These are phyloP conservation scores for Nasonia longicornis DNA, from an alignment of 1,140 invertebrate species.

Conservation along the genomic window DNA sequence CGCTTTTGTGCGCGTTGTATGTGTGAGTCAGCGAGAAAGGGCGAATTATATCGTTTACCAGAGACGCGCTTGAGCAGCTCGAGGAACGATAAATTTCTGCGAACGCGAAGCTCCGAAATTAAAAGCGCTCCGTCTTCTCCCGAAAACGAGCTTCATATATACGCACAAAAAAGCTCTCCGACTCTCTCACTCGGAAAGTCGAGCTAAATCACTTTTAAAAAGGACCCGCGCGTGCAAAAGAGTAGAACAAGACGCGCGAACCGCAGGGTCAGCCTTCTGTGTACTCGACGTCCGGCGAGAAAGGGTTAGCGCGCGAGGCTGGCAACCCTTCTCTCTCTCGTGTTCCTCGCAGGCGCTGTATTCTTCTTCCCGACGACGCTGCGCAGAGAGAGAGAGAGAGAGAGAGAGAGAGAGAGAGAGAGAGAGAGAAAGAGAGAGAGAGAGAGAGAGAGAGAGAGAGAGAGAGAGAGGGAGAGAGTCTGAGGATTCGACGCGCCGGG, in stretches of 20 bases:
- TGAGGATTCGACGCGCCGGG: slow-evolving; percentile 53
- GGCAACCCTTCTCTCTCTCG: too few relatives aligned
- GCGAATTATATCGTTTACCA: neutral
- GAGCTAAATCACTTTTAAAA: slow-evolving; percentile 44
- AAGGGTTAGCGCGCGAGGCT: slow-evolving; percentile 48
- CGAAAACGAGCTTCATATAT: too few relatives aligned
- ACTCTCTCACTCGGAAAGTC: neutral
- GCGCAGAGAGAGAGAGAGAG: slow-evolving; percentile 45
- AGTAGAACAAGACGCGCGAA: slow-evolving; percentile 16
- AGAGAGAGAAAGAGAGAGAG: slow-evolving; percentile 54
- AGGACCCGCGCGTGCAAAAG: neutral
- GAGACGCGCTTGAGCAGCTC: neutral
- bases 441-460: slow-evolving; percentile 53
- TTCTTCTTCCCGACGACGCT: slow-evolving; percentile 54
- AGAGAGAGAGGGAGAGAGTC: slow-evolving; percentile 55
- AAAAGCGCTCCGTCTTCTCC: too few relatives aligned
- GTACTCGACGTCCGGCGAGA: slow-evolving; percentile 40
- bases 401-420: slow-evolving; percentile 54
- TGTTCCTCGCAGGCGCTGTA: slow-evolving; percentile 37
- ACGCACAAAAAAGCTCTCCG: neutral
- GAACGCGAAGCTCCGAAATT: neutral
- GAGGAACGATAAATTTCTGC: too few relatives aligned
- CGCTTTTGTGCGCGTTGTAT: neutral
- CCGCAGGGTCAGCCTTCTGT: slow-evolving; percentile 20
- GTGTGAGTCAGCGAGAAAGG: slow-evolving; percentile 1